Evolutionary conservation across 2,113 vertebrate genomes (phyloP).

Genomic region (Tringa solitaria): DNA sequence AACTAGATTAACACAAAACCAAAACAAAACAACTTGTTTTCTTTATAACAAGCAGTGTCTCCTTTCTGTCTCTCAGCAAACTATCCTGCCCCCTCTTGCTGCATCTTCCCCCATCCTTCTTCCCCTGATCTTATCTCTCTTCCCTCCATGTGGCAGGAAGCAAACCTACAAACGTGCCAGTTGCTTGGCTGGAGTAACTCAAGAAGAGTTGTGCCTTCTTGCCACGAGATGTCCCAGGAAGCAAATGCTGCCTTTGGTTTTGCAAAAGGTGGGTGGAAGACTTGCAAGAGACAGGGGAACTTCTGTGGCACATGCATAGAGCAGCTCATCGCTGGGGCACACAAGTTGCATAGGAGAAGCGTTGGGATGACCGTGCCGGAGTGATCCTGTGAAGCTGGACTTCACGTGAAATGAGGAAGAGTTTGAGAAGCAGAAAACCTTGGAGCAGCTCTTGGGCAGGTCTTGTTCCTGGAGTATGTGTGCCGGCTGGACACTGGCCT

Average conservation of each 20-base stretch:
- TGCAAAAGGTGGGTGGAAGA: not conserved
- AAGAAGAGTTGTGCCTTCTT: not conserved
- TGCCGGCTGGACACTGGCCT: no score
- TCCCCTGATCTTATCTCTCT: not conserved
- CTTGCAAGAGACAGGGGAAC: not conserved
- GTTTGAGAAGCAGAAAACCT: not conserved
- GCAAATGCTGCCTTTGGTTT: not conserved
- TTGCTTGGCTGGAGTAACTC: not conserved
- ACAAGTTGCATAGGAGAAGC: not conserved
- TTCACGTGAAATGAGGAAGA: not conserved
- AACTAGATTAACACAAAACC: not conserved
- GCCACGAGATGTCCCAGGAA: not conserved
- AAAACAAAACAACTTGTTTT: not conserved
- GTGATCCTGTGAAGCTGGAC: not conserved
- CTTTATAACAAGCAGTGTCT: not conserved
- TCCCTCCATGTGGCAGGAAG: not conserved
- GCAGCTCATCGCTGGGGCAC: not conserved
- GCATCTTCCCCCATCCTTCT: not conserved
- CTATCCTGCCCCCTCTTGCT: not conserved
- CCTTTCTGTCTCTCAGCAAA: not conserved
- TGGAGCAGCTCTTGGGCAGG: not conserved
- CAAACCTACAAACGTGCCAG: not conserved
- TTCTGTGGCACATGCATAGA: fast-evolving
- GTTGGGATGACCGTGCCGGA: not conserved
- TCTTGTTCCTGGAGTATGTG: not conserved